A percentile compares a stretch with the other conserved stretches of the same genome.
Conservation (phyloP, 2,113 vertebrate genomes). For the Gobius niger region DNA sequence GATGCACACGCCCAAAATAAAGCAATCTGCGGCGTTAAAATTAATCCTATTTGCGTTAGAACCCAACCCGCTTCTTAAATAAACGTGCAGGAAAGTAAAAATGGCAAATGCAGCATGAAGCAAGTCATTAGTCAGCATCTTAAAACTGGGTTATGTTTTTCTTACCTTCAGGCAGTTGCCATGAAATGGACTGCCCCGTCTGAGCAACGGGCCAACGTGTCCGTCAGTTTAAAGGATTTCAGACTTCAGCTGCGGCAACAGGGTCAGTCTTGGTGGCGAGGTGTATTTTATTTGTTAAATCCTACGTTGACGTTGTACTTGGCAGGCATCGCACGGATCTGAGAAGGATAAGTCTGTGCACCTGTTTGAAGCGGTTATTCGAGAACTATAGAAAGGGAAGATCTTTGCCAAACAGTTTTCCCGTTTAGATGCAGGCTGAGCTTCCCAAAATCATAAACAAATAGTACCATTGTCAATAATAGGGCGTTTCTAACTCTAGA, state of each 20-base stretch:
- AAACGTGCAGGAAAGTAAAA: background rate
- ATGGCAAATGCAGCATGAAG: background rate
- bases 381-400: no score
- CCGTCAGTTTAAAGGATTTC: background rate
- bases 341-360: background rate
- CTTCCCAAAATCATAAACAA: no score
- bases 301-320: background rate
- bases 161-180: background rate
- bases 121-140: background rate
- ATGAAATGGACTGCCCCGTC: background rate
- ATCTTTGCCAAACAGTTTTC: no score
- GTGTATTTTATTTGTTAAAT: slow-evolving; percentile 1
- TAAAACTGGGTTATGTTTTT: slow-evolving; percentile 1
- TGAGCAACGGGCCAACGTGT: background rate
- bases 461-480: no score
- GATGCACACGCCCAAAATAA: slow-evolving; percentile 8
- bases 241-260: background rate
- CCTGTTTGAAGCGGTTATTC: background rate
- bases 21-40: background rate
- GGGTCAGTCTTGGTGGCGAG: background rate
- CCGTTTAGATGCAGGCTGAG: no score
- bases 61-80: slow-evolving; percentile 1
- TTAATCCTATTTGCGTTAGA: background rate
- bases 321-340: background rate
- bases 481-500: no score